Evolutionary conservation across 35 echinoderm and acorn worm species (phyloP), one percentile per base, ranked within the genome.

Genomic region (Amphiura filiformis): DNA sequence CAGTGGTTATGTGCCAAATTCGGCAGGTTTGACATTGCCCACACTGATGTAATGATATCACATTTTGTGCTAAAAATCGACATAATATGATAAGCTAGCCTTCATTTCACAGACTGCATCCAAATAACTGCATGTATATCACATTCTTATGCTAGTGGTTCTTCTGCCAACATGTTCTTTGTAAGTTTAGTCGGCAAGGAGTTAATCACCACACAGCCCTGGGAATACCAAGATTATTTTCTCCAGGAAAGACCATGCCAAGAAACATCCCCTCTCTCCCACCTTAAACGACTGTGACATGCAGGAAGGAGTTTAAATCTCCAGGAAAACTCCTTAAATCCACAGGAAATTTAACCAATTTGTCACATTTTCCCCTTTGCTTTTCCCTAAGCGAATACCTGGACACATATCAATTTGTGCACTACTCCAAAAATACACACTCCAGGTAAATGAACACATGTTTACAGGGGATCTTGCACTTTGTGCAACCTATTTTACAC

Each of bases 301-400:
- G 61, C 61, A 70, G 61, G 61, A 70, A 26, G 61, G 28, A 18
- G 28, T 70, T 70, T 70, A 52, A 52, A 70, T 70, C 61, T 70
- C 61, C 61, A 70, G 61, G 61, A 70, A 52, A 70, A 70, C 61
- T 70, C 61, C 61, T 70, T 70, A 70, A 70, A 70, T 70, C 61
- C 61, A 52, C 61, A 70, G 61, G 61, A 70, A 70, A 70, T 70
- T 70, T 30, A 15, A 70, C 17, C 61, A 70, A 52, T 70, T 70
- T 70, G 61, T 70, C 61, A 70, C 61, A 70, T 70, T 70, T 70
- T 70, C 61, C 61, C 61, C 3, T 70, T 70, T 70, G 17, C 17
- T 70, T 70, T 70, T 11, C 61, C 61, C 61, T 70, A 4, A 30
- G 61, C 61, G 61, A 30, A 70, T 70, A 70, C 61, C 61, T 70